Base-by-base conservation (phyloP, 2,113 vertebrate species). In the Solenodon paradoxus region DNA sequence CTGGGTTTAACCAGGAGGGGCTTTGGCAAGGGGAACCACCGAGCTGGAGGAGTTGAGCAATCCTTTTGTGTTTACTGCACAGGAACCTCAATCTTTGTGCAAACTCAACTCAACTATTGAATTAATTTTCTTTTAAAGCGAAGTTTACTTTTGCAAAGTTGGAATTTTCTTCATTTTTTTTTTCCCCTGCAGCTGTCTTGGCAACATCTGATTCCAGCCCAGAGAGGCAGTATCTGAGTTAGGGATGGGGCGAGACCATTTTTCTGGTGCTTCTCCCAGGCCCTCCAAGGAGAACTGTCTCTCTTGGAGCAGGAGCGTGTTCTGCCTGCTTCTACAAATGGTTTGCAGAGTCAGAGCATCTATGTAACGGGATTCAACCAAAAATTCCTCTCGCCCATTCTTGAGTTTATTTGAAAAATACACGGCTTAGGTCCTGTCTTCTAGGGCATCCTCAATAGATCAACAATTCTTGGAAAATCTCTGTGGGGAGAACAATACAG, bases 141-240 rank as follows among this genome's bases (percentile, higher is more conserved):
- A 88, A 75, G 28, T 77, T 92, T 88, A 72, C 71, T 97, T 96
- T 95, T 80, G 40, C 80, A 88, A 81, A 64, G 22, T 74, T 90
- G 87, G 72, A 20, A 47, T 96, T 93, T 78, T 88, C 66, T 95
- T 82, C 22, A 0, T 66, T 61, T 89, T 68, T 94, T 59, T 75
- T 80, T 38, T 57, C 71, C 49, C 35, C 6, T 38, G 12, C 92
- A 96, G 80, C 90, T 95, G 88, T 90, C 92, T 95, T 96, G 96
- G 96, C 95, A 95, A 11, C 15, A 1, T 63, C n/a, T 3, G 61
- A 69, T 75, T 95, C 80, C 90, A 96, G 75, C 38, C 71, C 16
- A 69, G 59, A 82, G 69, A 95, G 94, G 96, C 95, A 95, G 74
- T 68, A 30, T 59, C 42, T 91, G 74, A 96, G 95, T 93, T 89